A percentile compares a stretch with the other conserved stretches of the same genome.
phyloP scores from a whole-genome alignment of 2,113 vertebrate genomes.

The human (Homo sapiens) region GRCh38 chr1:67823501-67824000 shows the following conservation, averaged over 20 bases:
- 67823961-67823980: background rate
- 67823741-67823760: background rate
- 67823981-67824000: background rate
- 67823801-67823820: background rate
- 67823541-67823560: background rate
- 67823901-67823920: background rate
- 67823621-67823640: background rate
- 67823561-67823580: background rate
- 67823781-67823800: background rate
- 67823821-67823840: background rate
- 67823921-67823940: background rate
- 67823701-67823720: rapidly evolving
- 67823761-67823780: background rate
- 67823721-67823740: background rate
- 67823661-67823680: background rate
- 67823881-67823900: background rate
- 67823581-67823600: background rate
- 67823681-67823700: background rate
- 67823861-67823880: background rate
- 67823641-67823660: constrained; percentile 14
- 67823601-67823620: background rate
- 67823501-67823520: background rate
- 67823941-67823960: background rate
- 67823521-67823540: background rate
- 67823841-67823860: background rate